phyloP scores from a whole-genome alignment of 2,888 invertebrate species.

The Hyppa rectilinea region DNA sequence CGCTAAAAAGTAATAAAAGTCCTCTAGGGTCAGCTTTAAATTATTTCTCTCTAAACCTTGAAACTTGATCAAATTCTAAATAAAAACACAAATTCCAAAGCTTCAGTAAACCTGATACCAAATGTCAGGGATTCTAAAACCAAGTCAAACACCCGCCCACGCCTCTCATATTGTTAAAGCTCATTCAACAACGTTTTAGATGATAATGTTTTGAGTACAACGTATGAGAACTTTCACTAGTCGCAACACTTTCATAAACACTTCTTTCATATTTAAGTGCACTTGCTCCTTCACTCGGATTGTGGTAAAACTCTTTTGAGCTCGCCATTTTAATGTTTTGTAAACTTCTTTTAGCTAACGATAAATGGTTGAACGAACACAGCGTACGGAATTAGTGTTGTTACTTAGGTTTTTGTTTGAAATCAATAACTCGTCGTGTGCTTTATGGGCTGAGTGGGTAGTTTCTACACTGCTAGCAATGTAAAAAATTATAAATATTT shows the following conservation, averaged over 20 bases:
- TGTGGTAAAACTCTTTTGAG: constrained; percentile 39
- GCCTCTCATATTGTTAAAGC: constrained; percentile 23
- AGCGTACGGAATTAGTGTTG: background rate
- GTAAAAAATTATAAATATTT: background rate
- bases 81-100: background rate
- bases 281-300: constrained; percentile 42
- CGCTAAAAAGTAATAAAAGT: too few species aligned
- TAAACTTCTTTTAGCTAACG: constrained; percentile 39
- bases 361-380: constrained; percentile 19
- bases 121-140: background rate
- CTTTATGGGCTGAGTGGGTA: background rate
- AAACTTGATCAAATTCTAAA: background rate
- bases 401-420: constrained; percentile 28
- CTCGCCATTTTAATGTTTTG: constrained; percentile 40
- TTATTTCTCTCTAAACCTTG: background rate
- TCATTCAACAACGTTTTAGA: constrained; percentile 52
- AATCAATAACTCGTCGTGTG: constrained; percentile 13
- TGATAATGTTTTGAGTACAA: constrained; percentile 49
- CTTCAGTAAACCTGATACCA: background rate
- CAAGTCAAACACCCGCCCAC: background rate
- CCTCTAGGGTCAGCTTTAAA: too few species aligned
- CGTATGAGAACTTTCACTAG: constrained; percentile 56
- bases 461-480: background rate
- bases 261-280: constrained; percentile 63
- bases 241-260: constrained; percentile 60